These are phyloP conservation scores for Pedionomus torquatus DNA, from an alignment of 2,113 vertebrate species.

Conservation along the genomic window DNA sequence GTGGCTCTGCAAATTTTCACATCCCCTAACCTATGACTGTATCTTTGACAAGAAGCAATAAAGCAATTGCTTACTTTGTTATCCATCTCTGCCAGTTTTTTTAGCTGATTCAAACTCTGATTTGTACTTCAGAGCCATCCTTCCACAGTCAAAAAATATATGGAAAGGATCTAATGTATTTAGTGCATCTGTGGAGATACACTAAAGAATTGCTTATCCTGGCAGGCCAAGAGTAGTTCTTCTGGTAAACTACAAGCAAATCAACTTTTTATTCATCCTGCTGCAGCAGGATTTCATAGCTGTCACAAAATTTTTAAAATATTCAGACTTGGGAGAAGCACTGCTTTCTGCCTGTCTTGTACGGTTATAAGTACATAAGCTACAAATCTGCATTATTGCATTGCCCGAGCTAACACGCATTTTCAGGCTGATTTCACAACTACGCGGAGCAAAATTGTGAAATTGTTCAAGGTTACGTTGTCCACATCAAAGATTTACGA, in stretches of 20 bases:
- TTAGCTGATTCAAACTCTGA: constrained; percentile 38
- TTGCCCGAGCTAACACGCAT: background rate
- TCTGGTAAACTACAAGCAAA: constrained; percentile 38
- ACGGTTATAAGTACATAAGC: constrained; percentile 10
- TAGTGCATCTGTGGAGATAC: background rate
- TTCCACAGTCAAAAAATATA: background rate
- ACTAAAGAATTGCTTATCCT: background rate
- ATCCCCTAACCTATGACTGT: background rate
- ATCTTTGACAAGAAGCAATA: constrained; percentile 9
- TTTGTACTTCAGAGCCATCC: constrained; percentile 14
- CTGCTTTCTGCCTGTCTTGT: constrained; percentile 22
- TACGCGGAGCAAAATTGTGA: background rate
- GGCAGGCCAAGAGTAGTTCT: background rate
- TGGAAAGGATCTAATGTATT: background rate
- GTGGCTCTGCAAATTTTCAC: background rate
- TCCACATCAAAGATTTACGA: constrained; percentile 57
- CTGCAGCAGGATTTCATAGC: constrained; percentile 53
- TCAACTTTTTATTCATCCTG: constrained; percentile 39
- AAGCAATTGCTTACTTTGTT: constrained; percentile 17
- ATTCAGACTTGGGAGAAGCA: constrained; percentile 1
- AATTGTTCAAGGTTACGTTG: constrained; percentile 16
- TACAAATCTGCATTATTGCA: constrained; percentile 44
- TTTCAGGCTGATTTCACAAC: constrained; percentile 66
- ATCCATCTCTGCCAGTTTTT: constrained; percentile 29
- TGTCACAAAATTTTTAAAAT: constrained; percentile 56